Base-by-base conservation (phyloP, 2,113 vertebrate genomes). In the Hystrix cristata region DNA sequence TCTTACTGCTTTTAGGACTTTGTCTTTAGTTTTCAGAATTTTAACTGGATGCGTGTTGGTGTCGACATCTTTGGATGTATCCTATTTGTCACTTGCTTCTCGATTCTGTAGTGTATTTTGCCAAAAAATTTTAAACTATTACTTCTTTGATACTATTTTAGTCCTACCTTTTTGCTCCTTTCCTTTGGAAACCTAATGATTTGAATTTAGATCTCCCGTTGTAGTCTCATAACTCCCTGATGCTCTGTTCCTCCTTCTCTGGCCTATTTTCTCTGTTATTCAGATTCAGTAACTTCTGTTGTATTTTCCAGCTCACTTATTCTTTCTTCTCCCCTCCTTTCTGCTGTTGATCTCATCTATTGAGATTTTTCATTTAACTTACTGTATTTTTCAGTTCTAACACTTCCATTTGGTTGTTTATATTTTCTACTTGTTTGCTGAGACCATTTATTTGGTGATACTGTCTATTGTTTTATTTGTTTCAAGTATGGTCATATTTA, bases 321-420 rank as follows among this genome's bases (percentile, higher is more conserved):
- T 57, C 29, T 76, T n/a, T 78, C 38, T 78, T n/a, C 29, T 48
- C 7, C 3, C n/a, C 11, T 69, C 64, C 25, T 60, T 69, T 72
- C 27, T 79, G 43, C 51, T 43, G 18, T 38, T 67, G 23, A 69
- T 14, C 23, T 13, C 62, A 55, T 46, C 82, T 55, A 18, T 31
- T 82, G 65, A 95, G 65, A 87, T 65, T 69, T 88, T 80, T 43
- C 4, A 88, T 88, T 59, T 92, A 16, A 83, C 48, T 48, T n/a
- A 46, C 4, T 82, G 9, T 21, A 64, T 64, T 88, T 88, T 83
- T 27, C 72, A 80, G 14, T 72, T 91, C 74, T 87, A 46, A 72
- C 48, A 57, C 81, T 87, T 72, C 65, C 76, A 88, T 14, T 51
- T 65, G 16, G 27, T 81, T 80, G n/a, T 55, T 81, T 87, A 29